Conservation (phyloP, 1,140 invertebrate genomes). For the Aleiodes sp. region DNA sequence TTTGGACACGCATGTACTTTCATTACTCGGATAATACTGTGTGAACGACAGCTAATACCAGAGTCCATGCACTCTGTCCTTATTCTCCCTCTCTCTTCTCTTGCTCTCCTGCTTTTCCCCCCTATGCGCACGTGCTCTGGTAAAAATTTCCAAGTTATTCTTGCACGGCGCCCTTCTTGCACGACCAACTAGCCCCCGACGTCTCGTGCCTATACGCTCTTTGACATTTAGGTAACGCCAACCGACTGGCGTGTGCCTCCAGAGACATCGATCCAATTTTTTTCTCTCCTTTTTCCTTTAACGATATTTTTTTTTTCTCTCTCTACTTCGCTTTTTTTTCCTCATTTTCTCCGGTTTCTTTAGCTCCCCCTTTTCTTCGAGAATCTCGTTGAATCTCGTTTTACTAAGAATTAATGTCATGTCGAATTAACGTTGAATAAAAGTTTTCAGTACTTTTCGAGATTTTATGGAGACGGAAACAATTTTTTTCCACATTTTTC, state of each 20-base stretch:
- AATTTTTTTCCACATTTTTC: too few relatives aligned
- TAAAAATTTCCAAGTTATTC: slow-evolving; percentile 7
- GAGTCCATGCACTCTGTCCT: not conserved
- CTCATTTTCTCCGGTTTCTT: not conserved
- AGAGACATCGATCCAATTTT: slow-evolving; percentile 19
- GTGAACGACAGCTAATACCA: slow-evolving; percentile 6
- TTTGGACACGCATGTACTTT: not conserved
- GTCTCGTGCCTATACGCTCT: slow-evolving; percentile 10
- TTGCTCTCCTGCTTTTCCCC: not conserved
- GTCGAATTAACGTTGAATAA: not conserved
- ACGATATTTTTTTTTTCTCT: slow-evolving; percentile 6
- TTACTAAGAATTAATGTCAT: not conserved
- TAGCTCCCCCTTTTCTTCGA: too few relatives aligned
- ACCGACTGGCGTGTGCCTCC: slow-evolving; percentile 3
- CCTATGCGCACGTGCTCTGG: not conserved
- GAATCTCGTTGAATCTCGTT: not conserved
- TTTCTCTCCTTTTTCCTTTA: not conserved
- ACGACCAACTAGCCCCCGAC: slow-evolving; percentile 3
- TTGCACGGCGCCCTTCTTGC: slow-evolving; percentile 1
- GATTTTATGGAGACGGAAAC: too few relatives aligned
- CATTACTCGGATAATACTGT: not conserved
- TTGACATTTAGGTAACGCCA: slow-evolving; percentile 7
- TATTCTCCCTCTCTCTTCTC: not conserved
- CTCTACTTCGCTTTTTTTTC: slow-evolving; percentile 2
- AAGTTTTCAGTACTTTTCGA: too few relatives aligned